These are phyloP conservation scores for Paralinhomoeus sp. DNA, from an alignment of 2,888 invertebrate genomes.

Conservation along the genomic window DNA sequence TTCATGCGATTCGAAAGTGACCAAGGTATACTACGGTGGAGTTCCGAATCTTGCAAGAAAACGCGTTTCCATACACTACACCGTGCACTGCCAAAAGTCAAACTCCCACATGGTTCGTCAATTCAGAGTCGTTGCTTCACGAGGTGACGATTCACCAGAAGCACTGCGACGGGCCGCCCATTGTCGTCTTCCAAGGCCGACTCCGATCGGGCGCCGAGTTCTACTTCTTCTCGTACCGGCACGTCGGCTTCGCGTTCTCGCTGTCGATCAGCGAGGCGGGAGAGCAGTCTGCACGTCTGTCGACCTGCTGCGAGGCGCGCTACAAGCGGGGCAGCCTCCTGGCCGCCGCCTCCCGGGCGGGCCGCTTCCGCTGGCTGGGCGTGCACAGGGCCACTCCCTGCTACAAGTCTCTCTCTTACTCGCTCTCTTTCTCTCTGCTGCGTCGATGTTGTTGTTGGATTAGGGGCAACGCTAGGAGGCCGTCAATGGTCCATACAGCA, in stretches of 20 bases:
- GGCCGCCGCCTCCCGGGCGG: neutral
- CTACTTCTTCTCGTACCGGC: conserved; percentile 4
- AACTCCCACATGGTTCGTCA: no score
- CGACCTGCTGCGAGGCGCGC: conserved; percentile 2
- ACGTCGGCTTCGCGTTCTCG: conserved; percentile 1
- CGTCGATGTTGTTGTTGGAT: no score
- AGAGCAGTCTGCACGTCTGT: neutral
- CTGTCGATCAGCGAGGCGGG: neutral
- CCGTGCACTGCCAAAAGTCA: no score
- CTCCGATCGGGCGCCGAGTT: neutral
- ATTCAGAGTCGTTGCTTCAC: no score
- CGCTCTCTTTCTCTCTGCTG: no score
- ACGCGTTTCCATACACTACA: no score
- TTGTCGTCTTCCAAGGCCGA: conserved; percentile 23
- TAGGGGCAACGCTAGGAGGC: no score
- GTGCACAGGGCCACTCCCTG: conserved; percentile 2
- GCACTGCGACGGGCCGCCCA: conserved; percentile 29
- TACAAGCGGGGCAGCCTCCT: neutral
- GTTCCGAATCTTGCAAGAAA: no score
- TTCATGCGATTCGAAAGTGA: conserved; percentile 2
- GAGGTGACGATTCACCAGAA: conserved; percentile 26
- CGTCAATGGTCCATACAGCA: no score
- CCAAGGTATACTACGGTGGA: no score
- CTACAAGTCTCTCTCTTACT: neutral
- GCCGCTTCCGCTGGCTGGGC: conserved; percentile 3